Evolutionary conservation across 2,797 vertebrate species (phyloP).

Genomic region (Acestrorhynchus altus): DNA sequence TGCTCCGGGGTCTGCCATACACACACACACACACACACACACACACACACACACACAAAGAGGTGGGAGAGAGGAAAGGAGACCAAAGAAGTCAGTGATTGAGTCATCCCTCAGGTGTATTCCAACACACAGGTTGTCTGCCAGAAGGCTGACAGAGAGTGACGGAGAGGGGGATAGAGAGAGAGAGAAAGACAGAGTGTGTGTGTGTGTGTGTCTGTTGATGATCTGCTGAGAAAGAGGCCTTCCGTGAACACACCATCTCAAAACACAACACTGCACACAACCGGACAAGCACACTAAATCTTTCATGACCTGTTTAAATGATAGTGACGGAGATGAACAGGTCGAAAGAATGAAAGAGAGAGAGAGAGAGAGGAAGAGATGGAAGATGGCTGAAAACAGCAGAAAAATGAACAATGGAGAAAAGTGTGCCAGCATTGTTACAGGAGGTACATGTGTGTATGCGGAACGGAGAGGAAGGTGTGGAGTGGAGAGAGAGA

Average conservation of each 20-base stretch:
- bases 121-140: background rate
- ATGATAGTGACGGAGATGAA: constrained; percentile 11
- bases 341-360: constrained; percentile 38
- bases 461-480: background rate
- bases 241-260: background rate
- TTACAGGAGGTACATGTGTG: background rate
- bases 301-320: constrained; percentile 49
- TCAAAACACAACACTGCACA: background rate
- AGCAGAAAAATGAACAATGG: background rate
- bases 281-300: constrained; percentile 27
- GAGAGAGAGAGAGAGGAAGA: constrained; percentile 17
- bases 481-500: background rate
- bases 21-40: constrained; percentile 32
- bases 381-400: background rate
- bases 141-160: constrained; percentile 13
- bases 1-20: constrained; percentile 84
- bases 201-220: background rate
- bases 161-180: constrained; percentile 29
- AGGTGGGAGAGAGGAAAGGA: background rate
- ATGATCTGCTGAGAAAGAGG: background rate
- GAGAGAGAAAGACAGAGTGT: constrained; percentile 1
- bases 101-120: constrained; percentile 6
- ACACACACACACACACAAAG: constrained; percentile 34
- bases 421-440: constrained; percentile 10
- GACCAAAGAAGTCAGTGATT: constrained; percentile 34